Conservation (phyloP, 2,113 vertebrate genomes). For the Isurus oxyrinchus region DNA sequence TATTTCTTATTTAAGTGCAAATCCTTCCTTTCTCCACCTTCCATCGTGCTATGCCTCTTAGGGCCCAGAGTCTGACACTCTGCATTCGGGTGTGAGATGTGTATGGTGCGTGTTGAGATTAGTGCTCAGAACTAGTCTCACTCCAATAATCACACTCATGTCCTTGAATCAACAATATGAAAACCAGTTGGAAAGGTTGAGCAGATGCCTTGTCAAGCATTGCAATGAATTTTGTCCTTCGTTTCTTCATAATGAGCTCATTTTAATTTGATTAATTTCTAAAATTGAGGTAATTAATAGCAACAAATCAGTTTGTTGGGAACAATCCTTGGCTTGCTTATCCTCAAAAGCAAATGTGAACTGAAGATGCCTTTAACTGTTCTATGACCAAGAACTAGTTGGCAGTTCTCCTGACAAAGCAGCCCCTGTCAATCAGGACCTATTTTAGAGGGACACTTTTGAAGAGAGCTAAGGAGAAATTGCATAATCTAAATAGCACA, state of each 20-base stretch:
- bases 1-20: background rate
- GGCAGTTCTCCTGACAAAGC: background rate
- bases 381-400: background rate
- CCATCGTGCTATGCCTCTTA: no score
- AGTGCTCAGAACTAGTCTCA: background rate
- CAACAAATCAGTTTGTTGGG: slow-evolving; percentile 28
- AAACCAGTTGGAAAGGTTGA: background rate
- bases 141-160: background rate
- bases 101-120: background rate
- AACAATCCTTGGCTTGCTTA: background rate
- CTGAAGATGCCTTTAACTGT: background rate
- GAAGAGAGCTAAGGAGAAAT: background rate
- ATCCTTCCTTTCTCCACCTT: background rate
- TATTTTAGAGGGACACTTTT: background rate
- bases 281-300: slow-evolving; percentile 22
- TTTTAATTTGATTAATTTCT: slow-evolving; percentile 26
- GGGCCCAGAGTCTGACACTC: background rate
- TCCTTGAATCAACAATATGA: background rate
- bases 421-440: background rate
- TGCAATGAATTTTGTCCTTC: slow-evolving; percentile 15
- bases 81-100: background rate
- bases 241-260: slow-evolving; percentile 15
- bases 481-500: background rate
- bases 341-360: background rate
- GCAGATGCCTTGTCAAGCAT: slow-evolving; percentile 18